Conservation (phyloP, 2,797 vertebrate species). For the Sebastes hopkinsi region DNA sequence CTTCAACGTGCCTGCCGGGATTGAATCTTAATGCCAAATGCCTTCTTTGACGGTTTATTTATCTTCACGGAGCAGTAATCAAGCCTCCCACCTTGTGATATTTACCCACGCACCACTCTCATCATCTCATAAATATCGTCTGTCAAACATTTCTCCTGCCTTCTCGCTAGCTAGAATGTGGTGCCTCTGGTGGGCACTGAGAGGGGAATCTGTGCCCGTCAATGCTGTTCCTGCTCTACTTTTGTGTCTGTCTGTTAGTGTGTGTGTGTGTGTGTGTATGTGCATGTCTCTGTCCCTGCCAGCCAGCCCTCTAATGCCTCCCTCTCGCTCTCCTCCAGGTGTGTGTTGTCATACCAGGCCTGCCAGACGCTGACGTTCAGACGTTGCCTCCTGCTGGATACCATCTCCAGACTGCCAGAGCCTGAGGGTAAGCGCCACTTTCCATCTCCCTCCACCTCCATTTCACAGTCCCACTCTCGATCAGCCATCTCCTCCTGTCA, state of each 20-base stretch:
- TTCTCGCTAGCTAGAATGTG: slow-evolving; percentile 16
- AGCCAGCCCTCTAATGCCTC: slow-evolving; percentile 53
- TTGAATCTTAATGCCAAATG: slow-evolving; percentile 56
- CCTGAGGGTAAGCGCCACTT: slow-evolving; percentile 88
- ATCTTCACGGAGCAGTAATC: slow-evolving; percentile 65
- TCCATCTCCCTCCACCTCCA: slow-evolving; percentile 58
- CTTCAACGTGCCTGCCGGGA: slow-evolving; percentile 14
- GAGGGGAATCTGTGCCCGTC: slow-evolving; percentile 50
- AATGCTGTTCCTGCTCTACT: slow-evolving; percentile 44
- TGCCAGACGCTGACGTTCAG: slow-evolving; percentile 95
- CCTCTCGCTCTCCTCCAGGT: slow-evolving; percentile 84
- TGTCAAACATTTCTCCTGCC: slow-evolving; percentile 44
- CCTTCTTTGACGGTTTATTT: slow-evolving; percentile 65
- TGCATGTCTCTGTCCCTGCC: slow-evolving; percentile 41
- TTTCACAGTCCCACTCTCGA: slow-evolving; percentile 50
- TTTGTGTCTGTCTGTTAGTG: slow-evolving; percentile 11
- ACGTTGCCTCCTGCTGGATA: slow-evolving; percentile 94
- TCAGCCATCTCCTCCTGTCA: slow-evolving; percentile 64
- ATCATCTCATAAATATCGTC: slow-evolving; percentile 59
- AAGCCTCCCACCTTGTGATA: slow-evolving; percentile 71
- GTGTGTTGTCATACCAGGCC: slow-evolving; percentile 94
- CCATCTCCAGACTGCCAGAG: slow-evolving; percentile 89
- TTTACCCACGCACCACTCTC: slow-evolving; percentile 68
- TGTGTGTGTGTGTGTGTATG: slow-evolving; percentile 5
- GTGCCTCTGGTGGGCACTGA: slow-evolving; percentile 66